phyloP scores from a whole-genome alignment of 2,888 invertebrate genomes.

The Microplitis manilae region DNA sequence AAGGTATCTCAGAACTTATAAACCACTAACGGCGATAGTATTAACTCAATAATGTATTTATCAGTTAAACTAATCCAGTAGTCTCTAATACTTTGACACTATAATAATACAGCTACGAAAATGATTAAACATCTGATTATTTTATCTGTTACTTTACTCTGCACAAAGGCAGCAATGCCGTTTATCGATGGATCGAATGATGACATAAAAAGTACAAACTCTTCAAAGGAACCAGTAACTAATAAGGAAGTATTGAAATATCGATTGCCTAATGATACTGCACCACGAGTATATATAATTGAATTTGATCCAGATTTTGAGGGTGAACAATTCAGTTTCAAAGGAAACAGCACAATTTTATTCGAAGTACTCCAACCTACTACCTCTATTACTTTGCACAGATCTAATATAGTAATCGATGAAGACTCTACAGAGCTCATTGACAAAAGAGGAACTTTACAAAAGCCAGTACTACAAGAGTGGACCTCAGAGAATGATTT shows the following conservation, averaged over 20 bases:
- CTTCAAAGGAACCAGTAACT: neutral
- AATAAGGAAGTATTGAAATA: conserved; percentile 58
- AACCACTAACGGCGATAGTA: no score
- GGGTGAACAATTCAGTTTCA: conserved; percentile 57
- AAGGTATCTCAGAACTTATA: no score
- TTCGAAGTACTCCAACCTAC: conserved; percentile 47
- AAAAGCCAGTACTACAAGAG: conserved; percentile 35
- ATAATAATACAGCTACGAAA: neutral
- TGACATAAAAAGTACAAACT: neutral
- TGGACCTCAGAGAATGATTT: conserved; percentile 40
- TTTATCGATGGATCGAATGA: neutral
- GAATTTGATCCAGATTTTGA: conserved; percentile 72
- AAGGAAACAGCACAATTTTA: conserved; percentile 50
- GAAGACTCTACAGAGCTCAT: conserved; percentile 41
- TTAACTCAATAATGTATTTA: no score
- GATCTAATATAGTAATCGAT: conserved; percentile 37
- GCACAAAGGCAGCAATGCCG: neutral
- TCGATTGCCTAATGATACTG: conserved; percentile 73
- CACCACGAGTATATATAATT: conserved; percentile 74
- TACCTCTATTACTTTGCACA: conserved; percentile 42
- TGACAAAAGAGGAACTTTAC: conserved; percentile 29
- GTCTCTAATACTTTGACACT: no score
- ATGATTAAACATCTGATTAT: neutral
- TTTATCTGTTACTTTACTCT: neutral
- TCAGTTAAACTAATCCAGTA: no score